phyloP scores from a whole-genome alignment of 2,797 vertebrate genomes.

The Gallinago solitaria region DNA sequence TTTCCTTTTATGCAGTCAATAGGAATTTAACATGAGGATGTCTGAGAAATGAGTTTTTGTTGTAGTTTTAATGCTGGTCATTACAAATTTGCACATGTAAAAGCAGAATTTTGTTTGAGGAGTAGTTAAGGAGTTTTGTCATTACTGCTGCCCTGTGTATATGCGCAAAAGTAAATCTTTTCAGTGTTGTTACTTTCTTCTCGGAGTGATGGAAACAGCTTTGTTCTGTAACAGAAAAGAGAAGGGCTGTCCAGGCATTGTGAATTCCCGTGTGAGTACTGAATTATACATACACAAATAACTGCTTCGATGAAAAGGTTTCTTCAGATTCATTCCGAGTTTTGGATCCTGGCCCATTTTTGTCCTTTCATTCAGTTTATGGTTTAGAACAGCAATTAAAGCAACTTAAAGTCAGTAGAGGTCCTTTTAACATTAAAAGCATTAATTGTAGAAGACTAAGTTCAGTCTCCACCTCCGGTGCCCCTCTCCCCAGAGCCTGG shows the following conservation, averaged over 20 bases:
- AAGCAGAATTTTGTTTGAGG: not conserved
- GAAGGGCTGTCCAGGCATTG: not conserved
- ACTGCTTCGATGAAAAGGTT: slow-evolving; percentile 17
- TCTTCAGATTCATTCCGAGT: not conserved
- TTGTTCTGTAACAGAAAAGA: not conserved
- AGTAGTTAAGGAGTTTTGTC: not conserved
- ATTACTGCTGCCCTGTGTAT: not conserved
- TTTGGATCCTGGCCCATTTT: slow-evolving; percentile 35
- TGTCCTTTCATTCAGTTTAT: slow-evolving; percentile 2
- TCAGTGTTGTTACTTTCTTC: not conserved
- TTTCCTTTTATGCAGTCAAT: not conserved
- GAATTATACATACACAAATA: slow-evolving; percentile 52
- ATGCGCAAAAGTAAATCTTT: not conserved
- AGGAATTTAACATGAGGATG: not conserved
- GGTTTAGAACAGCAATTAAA: slow-evolving; percentile 46
- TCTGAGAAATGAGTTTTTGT: not conserved
- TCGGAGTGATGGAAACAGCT: slow-evolving; percentile 6
- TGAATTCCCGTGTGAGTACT: slow-evolving; percentile 21
- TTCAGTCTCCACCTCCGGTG: not conserved
- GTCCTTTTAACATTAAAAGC: not conserved
- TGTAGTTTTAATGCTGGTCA: not conserved
- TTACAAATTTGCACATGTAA: not conserved
- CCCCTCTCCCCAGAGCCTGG: not conserved
- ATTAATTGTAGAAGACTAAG: slow-evolving; percentile 1
- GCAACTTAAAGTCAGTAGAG: not conserved